Evolutionary conservation across 2,113 vertebrate species (phyloP).

Genomic region (Brachypodius melanocephalos): DNA sequence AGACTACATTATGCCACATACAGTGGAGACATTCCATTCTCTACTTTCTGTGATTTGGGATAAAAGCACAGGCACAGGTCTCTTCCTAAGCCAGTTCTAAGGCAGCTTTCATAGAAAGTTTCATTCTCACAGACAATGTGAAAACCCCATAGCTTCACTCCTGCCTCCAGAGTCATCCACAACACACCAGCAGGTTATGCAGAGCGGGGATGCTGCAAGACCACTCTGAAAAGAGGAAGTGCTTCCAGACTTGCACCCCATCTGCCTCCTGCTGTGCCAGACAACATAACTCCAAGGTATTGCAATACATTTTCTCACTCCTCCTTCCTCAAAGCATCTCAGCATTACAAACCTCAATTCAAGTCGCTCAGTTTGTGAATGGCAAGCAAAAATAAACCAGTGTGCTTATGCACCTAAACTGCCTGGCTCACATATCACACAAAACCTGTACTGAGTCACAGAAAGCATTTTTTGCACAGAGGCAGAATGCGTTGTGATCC

Average conservation of each 20-base stretch:
- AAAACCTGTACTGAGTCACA: neutral
- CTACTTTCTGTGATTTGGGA: neutral
- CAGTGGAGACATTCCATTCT: neutral
- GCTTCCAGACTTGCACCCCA: neutral
- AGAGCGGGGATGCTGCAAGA: neutral
- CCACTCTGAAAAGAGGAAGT: neutral
- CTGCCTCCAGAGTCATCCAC: neutral
- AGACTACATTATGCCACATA: neutral
- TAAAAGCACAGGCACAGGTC: neutral
- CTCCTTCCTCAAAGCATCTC: neutral
- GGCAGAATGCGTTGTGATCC: neutral
- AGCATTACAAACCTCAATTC: neutral
- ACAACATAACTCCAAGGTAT: neutral
- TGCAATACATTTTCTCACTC: neutral
- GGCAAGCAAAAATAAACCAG: neutral
- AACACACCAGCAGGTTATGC: neutral
- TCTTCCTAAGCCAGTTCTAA: neutral
- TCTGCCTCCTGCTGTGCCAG: neutral
- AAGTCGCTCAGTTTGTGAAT: neutral
- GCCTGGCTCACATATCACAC: neutral
- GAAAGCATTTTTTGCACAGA: neutral
- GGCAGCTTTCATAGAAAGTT: neutral
- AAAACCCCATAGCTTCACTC: neutral
- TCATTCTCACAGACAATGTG: neutral
- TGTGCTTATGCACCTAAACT: neutral